Percentiles rank a stretch among this genome's conserved stretches.
These are phyloP conservation scores for Bombycilla garrulus DNA, from an alignment of 2,113 vertebrate genomes.

Conservation along the genomic window DNA sequence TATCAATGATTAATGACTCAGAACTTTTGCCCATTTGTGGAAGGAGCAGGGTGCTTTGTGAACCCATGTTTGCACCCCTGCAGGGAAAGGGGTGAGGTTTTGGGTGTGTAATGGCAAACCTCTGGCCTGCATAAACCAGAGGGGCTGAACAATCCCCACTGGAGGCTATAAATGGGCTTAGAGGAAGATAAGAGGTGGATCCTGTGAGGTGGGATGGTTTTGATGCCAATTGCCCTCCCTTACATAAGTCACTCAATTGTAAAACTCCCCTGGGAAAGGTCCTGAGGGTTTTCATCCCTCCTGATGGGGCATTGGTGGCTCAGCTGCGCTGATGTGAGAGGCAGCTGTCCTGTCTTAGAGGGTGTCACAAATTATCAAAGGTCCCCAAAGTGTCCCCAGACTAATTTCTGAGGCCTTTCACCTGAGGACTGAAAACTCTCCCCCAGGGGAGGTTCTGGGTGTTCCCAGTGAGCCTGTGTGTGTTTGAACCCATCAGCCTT, in stretches of 20 bases:
- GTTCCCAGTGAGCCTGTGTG: rapidly evolving
- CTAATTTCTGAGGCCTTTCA: background rate
- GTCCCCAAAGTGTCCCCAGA: too few species aligned
- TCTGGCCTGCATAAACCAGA: background rate
- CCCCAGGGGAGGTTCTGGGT: background rate
- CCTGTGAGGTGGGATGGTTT: background rate
- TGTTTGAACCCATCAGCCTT: background rate
- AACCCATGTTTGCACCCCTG: background rate
- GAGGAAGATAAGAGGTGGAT: background rate
- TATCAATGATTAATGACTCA: background rate
- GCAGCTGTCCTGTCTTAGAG: background rate
- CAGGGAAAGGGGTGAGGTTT: background rate
- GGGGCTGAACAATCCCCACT: background rate
- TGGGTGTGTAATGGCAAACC: background rate
- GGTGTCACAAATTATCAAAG: background rate
- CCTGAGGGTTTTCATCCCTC: background rate
- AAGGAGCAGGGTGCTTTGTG: background rate
- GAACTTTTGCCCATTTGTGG: background rate
- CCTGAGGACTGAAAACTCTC: background rate
- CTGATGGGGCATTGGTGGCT: background rate
- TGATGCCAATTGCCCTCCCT: background rate
- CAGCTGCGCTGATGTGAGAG: rapidly evolving
- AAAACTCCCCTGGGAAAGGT: background rate
- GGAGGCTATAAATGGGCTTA: background rate
- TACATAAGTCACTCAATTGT: too few species aligned